Evolutionary conservation across 2,797 vertebrate genomes (phyloP), one percentile per base, ranked within the genome.

Genomic region (Yasuhikotakia modesta): DNA sequence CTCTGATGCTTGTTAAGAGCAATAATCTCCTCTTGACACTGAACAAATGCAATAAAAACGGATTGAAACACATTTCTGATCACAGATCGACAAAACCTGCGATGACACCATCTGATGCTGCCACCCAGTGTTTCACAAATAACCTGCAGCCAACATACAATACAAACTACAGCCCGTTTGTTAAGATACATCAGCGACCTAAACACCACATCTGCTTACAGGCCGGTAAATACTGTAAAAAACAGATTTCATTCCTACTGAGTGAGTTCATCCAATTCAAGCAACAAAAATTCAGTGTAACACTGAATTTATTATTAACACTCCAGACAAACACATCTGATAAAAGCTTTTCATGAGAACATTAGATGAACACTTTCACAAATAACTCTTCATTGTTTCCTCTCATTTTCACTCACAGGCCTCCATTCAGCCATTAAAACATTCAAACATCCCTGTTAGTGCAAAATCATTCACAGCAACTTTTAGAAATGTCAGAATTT

Each of bases 211-310:
- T 60, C 35, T 32, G n/a, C 32, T 53, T 3, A 30, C 22, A 70
- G 22, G 43, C 50, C 30, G 39, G 22, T 68, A 63, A 82, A 73
- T 52, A 24, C 45, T 19, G 74, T 27, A 27, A 88, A 89, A 83
- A 90, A 90, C 27, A 27, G 27, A 27, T 4, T n/a, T 27, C 27
- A 4, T 27, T 4, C 27, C 27, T 4, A 27, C 27, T 4, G 27
- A 4, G 2, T 27, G 85, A 83, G 79, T 80, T 43, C 80, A 83
- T 74, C 83, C 86, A 74, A 91, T 91, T 90, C 89, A 92, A 92
- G 87, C 84, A 84, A 83, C 81, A 67, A 65, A 84, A 66, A 85
- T 89, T 87, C 71, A 82, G 79, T 74, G 79, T 70, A 83, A 78
- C 19, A 39, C 60, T 57, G 32, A 80, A 78, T 78, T 76, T 72